Percentiles rank a stretch among this genome's conserved stretches.
Conservation (phyloP, 1,140 invertebrate genomes). For the Bactericera cockerelli region DNA sequence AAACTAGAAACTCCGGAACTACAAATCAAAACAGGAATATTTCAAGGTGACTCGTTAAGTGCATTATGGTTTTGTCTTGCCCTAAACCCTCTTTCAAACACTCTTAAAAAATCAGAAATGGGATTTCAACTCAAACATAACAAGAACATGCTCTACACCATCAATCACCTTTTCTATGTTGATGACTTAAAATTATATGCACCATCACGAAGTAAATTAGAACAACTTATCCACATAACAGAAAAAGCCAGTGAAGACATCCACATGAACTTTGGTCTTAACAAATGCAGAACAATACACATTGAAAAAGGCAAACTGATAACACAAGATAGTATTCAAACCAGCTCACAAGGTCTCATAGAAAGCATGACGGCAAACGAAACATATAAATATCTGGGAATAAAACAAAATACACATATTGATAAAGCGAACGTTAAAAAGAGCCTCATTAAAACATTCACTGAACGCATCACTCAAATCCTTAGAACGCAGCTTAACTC, state of each 20-base stretch:
- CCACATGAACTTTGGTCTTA: background rate
- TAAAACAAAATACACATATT: background rate
- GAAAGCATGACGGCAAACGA: background rate
- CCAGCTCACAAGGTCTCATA: no score
- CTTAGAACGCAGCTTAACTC: background rate
- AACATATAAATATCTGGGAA: background rate
- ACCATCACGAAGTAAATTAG: background rate
- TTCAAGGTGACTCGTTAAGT: background rate
- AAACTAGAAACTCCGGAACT: no score
- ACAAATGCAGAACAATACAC: background rate
- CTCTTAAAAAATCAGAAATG: background rate
- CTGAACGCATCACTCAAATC: background rate
- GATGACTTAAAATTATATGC: constrained; percentile 9
- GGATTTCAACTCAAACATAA: background rate
- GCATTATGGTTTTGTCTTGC: background rate
- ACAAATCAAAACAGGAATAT: no score
- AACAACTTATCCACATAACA: background rate
- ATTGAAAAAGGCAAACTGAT: background rate
- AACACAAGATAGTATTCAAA: no score
- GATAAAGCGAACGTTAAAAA: background rate
- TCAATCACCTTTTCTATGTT: background rate
- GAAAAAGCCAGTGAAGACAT: background rate
- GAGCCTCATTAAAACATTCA: background rate
- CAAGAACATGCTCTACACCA: background rate
- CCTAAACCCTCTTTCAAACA: background rate